Evolutionary conservation across 2,888 invertebrate genomes (phyloP).

Genomic region (Eilema sororculum): DNA sequence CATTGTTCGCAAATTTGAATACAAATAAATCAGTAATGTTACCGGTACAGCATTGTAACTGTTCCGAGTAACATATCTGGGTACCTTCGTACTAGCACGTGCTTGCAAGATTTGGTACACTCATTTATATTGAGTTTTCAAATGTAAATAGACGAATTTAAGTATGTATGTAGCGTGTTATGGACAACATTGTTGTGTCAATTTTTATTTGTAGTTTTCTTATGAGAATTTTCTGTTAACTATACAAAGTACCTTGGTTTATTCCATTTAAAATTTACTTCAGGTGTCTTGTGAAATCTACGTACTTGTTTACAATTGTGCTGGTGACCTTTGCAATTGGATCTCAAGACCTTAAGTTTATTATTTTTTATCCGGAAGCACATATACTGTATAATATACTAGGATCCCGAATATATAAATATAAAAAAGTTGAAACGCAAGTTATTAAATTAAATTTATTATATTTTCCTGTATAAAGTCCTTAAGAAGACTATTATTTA

Average conservation of each 20-base stretch:
- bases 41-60: constrained; percentile 13
- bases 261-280: constrained; percentile 1
- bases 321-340: constrained; percentile 33
- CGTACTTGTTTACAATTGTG: constrained; percentile 5
- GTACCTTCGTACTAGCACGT: neutral
- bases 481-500: constrained; percentile 7
- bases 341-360: constrained; percentile 29
- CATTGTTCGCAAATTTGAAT: constrained; percentile 69
- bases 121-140: neutral
- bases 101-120: neutral
- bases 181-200: neutral
- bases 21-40: constrained; percentile 42
- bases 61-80: neutral
- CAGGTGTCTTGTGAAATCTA: neutral
- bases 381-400: constrained; percentile 14
- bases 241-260: neutral
- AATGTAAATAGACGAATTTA: neutral
- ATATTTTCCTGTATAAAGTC: neutral
- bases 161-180: neutral
- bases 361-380: constrained; percentile 32
- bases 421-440: constrained; percentile 16
- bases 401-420: constrained; percentile 22
- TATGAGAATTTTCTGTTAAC: neutral
- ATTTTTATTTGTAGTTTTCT: neutral
- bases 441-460: neutral